Conservation (phyloP, 2,888 invertebrate species). For the Cosmia pyralina region DNA sequence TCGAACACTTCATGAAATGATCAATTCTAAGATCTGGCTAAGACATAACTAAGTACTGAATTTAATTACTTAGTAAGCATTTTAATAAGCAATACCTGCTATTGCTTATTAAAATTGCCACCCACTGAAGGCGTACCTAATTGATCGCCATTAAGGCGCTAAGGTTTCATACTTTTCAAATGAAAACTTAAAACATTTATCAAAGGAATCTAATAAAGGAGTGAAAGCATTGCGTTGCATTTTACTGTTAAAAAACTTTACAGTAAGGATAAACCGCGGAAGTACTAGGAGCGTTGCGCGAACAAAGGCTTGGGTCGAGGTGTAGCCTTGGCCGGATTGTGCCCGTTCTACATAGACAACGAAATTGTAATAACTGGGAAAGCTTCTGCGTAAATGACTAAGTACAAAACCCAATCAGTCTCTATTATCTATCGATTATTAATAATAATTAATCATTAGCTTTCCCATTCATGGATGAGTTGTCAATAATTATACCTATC, state of each 20-base stretch:
- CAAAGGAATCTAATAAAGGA: slow-evolving; percentile 44
- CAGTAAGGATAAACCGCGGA: slow-evolving; percentile 76
- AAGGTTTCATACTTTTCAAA: slow-evolving; percentile 15
- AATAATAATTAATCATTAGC: slow-evolving; percentile 14
- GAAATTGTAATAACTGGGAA: slow-evolving; percentile 75
- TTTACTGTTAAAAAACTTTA: slow-evolving; percentile 69
- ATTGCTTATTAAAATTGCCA: too few relatives aligned
- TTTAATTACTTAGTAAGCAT: slow-evolving; percentile 3
- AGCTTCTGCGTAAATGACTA: slow-evolving; percentile 68
- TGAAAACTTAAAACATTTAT: slow-evolving; percentile 22
- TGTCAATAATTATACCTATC: background rate
- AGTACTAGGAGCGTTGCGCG: slow-evolving; percentile 75
- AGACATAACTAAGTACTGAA: background rate
- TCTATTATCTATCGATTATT: slow-evolving; percentile 7
- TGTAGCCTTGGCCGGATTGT: slow-evolving; percentile 84
- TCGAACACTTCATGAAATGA: too few relatives aligned
- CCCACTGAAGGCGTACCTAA: background rate
- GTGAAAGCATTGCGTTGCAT: slow-evolving; percentile 39
- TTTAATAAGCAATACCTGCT: too few relatives aligned
- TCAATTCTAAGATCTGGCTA: too few relatives aligned
- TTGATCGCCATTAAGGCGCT: background rate
- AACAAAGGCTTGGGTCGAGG: slow-evolving; percentile 85
- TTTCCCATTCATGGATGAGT: slow-evolving; percentile 12
- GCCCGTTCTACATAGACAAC: slow-evolving; percentile 70
- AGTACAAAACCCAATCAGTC: slow-evolving; percentile 59